Base-by-base conservation (phyloP, 2,113 vertebrate genomes). In the Tupaia tana region DNA sequence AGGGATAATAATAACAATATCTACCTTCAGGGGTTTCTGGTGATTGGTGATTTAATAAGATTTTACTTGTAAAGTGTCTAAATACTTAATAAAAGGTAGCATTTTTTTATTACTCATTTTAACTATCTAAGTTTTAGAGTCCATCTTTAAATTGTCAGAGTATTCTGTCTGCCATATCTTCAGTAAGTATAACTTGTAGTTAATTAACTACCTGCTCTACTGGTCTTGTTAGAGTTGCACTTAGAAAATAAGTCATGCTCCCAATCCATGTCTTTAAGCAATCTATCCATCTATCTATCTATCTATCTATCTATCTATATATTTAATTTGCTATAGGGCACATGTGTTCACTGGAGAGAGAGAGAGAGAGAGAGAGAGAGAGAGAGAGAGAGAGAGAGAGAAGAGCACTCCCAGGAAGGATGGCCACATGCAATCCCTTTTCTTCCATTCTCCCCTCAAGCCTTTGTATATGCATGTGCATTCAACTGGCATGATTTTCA, bases 61-160 rank as follows among this genome's bases (percentile, higher is more conserved):
- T 71, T 87, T 22, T 84, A 89, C 61, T 74, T 83, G 15, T 64
- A 52, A 86, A 6, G 16, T 58, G 8, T n/a, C 24, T 73, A 66
- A 88, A 24, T 64, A 86, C n/a, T 87, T 71, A 64, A 84, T 61
- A n/a, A 7, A 80, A 25, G 18, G 22, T 15, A 29, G 84, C 27
- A 29, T 22, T 74, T 83, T 82, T 7, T 81, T 86, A 54, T 80
- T 81, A 92, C n/a, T 93, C 83, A 82, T 64, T 89, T 88, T 84
- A 88, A 52, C 70, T 74, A 13, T 31, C 56, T 64, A 92, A 84
- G 16, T 3, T 90, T 79, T 87, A 59, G 11, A 12, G 82, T 79
- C 24, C 52, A 90, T 73, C 2, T 86, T 84, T 74, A 91, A 70
- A 74, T 67, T 31, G 56, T 61, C 22, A 67, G 31, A 29, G 1